Evolutionary conservation across 2,113 vertebrate species (phyloP).

Genomic region (Coreoperca whiteheadi): DNA sequence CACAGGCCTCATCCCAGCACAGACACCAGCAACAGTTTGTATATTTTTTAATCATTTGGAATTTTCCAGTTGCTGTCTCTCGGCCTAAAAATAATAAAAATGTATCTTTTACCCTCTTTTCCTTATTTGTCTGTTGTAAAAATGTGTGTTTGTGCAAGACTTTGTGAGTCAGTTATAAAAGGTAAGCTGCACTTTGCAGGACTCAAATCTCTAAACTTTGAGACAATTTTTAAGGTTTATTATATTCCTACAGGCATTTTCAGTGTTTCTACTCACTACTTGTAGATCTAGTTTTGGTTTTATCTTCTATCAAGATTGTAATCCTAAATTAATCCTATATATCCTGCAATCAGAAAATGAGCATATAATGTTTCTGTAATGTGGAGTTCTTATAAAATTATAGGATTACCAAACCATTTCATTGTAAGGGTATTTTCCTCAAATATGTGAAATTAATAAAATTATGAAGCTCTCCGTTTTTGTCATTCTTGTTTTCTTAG

Average conservation of each 20-base stretch:
- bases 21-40: background rate
- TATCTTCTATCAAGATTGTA: background rate
- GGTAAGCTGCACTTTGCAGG: background rate
- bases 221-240: background rate
- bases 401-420: background rate
- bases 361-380: background rate
- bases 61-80: background rate
- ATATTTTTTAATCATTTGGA: background rate
- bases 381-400: background rate
- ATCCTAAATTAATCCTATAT: background rate
- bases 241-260: no score
- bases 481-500: background rate
- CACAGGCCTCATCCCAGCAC: background rate
- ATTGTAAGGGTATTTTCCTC: background rate
- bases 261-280: no score
- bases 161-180: background rate
- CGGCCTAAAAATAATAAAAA: background rate
- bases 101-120: no score
- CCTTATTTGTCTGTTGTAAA: background rate
- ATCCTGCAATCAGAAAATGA: background rate
- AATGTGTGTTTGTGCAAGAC: no score
- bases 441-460: background rate
- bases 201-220: background rate
- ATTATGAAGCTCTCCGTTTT: background rate
- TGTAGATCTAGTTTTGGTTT: background rate